Conservation (phyloP, 2,888 invertebrate species). For the Autographa gamma region DNA sequence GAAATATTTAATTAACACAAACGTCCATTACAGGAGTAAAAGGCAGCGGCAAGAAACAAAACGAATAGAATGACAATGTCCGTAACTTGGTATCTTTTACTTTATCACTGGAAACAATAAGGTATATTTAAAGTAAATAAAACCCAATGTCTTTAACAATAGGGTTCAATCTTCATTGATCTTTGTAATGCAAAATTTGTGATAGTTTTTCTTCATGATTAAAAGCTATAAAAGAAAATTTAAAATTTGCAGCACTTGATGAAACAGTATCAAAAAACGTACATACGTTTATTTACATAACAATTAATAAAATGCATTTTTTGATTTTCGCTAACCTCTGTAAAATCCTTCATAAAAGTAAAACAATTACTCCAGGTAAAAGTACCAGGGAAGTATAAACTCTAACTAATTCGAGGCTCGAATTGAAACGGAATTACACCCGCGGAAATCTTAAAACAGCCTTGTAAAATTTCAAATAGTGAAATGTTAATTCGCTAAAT, state of each 20-base stretch:
- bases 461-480: constrained; percentile 79
- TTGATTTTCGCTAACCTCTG: background rate
- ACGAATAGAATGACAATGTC: background rate
- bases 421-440: constrained; percentile 64
- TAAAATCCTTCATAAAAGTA: background rate
- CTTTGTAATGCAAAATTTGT: no score
- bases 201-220: no score
- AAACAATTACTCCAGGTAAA: constrained; percentile 17
- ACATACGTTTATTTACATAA: background rate
- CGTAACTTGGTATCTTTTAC: background rate
- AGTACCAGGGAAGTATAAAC: constrained; percentile 19
- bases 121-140: no score
- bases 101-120: background rate
- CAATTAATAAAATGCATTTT: background rate
- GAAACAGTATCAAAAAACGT: background rate
- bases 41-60: background rate
- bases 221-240: background rate
- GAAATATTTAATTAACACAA: background rate
- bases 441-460: constrained; percentile 69
- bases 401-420: constrained; percentile 52
- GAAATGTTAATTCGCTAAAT: constrained; percentile 84
- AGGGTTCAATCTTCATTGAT: background rate
- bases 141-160: background rate
- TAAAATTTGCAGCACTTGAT: background rate
- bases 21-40: background rate